Percentiles rank a stretch among this genome's conserved stretches.
These are phyloP conservation scores for Euwallacea similis DNA, from an alignment of 1,140 invertebrate genomes.

Conservation along the genomic window DNA sequence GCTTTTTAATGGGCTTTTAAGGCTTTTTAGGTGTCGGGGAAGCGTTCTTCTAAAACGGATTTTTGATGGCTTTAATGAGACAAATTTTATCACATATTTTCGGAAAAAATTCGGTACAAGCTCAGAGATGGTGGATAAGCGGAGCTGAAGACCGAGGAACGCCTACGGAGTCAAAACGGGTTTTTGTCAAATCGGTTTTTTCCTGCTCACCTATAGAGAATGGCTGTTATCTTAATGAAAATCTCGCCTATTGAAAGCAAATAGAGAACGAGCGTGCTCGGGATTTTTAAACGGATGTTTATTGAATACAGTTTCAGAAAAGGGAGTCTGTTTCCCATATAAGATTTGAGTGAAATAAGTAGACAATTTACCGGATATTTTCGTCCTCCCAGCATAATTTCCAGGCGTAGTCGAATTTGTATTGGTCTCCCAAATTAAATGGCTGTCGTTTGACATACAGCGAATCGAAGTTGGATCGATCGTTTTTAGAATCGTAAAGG, in stretches of 20 bases:
- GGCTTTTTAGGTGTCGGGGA: slow-evolving; percentile 18
- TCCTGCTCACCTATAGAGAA: slow-evolving; percentile 3
- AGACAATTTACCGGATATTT: neutral
- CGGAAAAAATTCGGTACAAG: neutral
- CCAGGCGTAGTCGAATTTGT: neutral
- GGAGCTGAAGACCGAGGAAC: neutral
- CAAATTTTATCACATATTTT: slow-evolving; percentile 13
- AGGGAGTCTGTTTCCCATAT: too few relatives aligned
- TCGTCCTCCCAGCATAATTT: neutral
- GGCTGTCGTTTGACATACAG: neutral
- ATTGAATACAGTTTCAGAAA: neutral
- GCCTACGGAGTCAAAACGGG: slow-evolving; percentile 7
- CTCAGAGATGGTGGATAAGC: neutral
- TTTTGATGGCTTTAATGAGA: slow-evolving; percentile 14
- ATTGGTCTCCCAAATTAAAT: neutral
- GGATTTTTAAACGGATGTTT: slow-evolving; percentile 9
- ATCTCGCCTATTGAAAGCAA: slow-evolving; percentile 13
- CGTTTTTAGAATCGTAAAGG: neutral
- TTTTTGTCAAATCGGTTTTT: slow-evolving; percentile 1
- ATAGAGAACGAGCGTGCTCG: slow-evolving; percentile 9
- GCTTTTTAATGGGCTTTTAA: slow-evolving; percentile 26
- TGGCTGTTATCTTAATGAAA: slow-evolving; percentile 18
- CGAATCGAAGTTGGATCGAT: neutral
- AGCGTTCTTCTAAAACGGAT: slow-evolving; percentile 4
- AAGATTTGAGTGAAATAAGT: too few relatives aligned